phyloP scores from a whole-genome alignment of 2,113 vertebrate species.

The Bubo scandiacus region DNA sequence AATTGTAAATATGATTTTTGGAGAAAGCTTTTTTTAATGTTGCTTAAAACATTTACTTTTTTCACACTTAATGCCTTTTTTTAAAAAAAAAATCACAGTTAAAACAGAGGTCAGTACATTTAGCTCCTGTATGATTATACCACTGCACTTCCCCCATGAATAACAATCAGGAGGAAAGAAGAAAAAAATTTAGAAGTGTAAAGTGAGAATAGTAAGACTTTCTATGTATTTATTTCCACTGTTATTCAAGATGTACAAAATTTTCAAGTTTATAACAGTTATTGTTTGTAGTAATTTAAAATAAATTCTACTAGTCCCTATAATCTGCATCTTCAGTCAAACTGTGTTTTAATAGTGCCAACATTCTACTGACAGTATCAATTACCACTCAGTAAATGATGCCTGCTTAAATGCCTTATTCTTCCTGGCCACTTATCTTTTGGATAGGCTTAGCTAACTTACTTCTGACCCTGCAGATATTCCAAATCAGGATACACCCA shows the following conservation, averaged over 20 bases:
- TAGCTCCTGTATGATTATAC: neutral
- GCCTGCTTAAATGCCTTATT: neutral
- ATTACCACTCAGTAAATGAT: neutral
- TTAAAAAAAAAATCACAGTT: neutral
- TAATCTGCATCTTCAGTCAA: neutral
- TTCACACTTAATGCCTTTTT: neutral
- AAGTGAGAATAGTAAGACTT: neutral
- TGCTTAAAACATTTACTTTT: slow-evolving; percentile 15
- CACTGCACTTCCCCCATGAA: neutral
- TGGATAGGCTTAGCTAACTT: neutral
- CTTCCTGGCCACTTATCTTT: neutral
- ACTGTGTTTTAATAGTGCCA: neutral
- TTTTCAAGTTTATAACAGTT: neutral
- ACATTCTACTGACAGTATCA: neutral
- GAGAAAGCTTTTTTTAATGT: neutral
- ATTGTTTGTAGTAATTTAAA: neutral
- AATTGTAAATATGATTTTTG: slow-evolving; percentile 5
- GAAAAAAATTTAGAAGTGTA: neutral
- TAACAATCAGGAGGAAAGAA: neutral
- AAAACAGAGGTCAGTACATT: neutral
- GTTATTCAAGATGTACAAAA: neutral
- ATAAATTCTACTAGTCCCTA: neutral
- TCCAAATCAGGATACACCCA: neutral
- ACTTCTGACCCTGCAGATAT: neutral
- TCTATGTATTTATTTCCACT: neutral